Evolutionary conservation across 1,140 invertebrate species (phyloP), one percentile per base, ranked within the genome.

Genomic region (Stegodyphus mimosarum): DNA sequence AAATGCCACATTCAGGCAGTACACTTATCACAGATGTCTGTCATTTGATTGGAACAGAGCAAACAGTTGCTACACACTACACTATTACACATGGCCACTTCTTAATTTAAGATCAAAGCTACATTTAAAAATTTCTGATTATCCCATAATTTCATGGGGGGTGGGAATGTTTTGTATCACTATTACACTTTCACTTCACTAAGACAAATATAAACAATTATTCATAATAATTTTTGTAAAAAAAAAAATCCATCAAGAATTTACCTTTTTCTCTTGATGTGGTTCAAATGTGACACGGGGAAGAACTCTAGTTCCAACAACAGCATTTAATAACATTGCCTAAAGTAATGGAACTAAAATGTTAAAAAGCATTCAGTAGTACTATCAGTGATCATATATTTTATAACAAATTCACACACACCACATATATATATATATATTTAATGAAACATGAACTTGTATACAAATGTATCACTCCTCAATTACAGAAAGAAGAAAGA

Each of bases 261-360:
- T 71, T 66, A 78, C 75, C 50, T 78, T 77, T 6, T 72, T 86
- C 52, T 78, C 83, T 63, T 73, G 63, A 50, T 60, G 64, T 48
- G 83, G 83, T 52, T 86, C 83, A 51, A 86, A 70, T 17, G 53
- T 52, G 52, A 78, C 69, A 52, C 52, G 49, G 33, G 55, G 17
- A 52, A 86, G 49, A 50, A 78, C 17, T n/a, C 18, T 70, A 64
- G 83, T 86, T 64, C 71, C 53, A 18, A 78, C 60, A 50, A 76
- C 60, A 48, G 74, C 7, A 15, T 76, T 74, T 9, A 55, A 15
- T 17, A 55, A 5, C 15, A 17, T 13, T n/a, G 50, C 10, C 72
- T 74, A 84, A 52, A 75, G 69, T 53, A 64, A n/a, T 67, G 7
- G 17, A 67, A 67, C 18, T 10, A 15, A 60, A 60, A 60, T 60